Evolutionary conservation across 2,113 vertebrate genomes (phyloP).

Genomic region (Morone chrysops): DNA sequence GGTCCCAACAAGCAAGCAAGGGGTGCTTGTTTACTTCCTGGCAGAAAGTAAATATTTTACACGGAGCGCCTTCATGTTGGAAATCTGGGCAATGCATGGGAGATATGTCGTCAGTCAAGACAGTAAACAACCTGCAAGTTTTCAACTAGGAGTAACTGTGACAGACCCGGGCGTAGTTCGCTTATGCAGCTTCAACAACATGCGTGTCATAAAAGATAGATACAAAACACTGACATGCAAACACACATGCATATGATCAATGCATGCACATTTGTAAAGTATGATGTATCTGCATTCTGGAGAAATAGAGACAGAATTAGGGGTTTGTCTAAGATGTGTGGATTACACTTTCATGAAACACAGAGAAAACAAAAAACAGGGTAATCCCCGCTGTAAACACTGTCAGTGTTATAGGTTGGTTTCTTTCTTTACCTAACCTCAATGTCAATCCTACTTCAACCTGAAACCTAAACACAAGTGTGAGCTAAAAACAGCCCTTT

Average conservation of each 20-base stretch:
- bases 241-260: conserved; percentile 10
- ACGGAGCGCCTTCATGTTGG: conserved; percentile 61
- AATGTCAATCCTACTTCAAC: conserved; percentile 2
- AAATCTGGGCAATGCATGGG: conserved; percentile 55
- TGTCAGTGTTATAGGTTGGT: background rate
- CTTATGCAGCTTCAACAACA: conserved; percentile 13
- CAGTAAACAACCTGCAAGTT: conserved; percentile 64
- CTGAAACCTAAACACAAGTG: conserved; percentile 27
- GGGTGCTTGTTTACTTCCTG: conserved; percentile 79
- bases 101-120: conserved; percentile 61
- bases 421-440: conserved; percentile 14
- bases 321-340: background rate
- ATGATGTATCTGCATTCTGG: background rate
- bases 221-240: background rate
- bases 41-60: conserved; percentile 82
- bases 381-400: conserved; percentile 27
- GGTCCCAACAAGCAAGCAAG: conserved; percentile 74
- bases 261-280: background rate
- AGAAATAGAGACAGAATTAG: background rate
- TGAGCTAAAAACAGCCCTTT: conserved; percentile 2
- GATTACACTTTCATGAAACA: conserved; percentile 31
- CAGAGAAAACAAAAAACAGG: conserved; percentile 1
- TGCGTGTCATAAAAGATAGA: background rate
- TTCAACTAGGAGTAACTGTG: conserved; percentile 36
- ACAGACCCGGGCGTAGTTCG: conserved; percentile 9